Percentiles rank a stretch among this genome's conserved stretches.
Evolutionary conservation across 2,113 vertebrate species (phyloP).

Genomic region (Todiramphus saurophagus): DNA sequence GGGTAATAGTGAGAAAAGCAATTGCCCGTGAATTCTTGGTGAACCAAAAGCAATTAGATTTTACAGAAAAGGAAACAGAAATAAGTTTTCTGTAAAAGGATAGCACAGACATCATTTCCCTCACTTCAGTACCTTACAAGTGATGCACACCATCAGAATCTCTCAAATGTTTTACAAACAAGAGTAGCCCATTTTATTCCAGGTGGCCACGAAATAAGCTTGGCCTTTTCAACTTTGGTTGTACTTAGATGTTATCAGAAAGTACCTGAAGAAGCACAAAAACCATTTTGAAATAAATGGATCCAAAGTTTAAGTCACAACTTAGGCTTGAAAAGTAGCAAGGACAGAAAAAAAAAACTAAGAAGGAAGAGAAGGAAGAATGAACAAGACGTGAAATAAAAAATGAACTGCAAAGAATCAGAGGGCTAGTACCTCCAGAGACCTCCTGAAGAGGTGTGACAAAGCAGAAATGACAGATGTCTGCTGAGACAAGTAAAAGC

Average conservation of each 20-base stretch:
- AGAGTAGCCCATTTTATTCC: conserved; percentile 42
- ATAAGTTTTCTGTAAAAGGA: conserved; percentile 60
- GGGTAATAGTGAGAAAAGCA: conserved; percentile 69
- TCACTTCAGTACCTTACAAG: conserved; percentile 33
- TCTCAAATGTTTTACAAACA: conserved; percentile 36
- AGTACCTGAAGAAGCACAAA: background rate
- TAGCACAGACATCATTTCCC: conserved; percentile 11
- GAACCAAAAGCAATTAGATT: conserved; percentile 79
- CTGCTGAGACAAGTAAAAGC: background rate
- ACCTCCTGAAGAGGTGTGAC: background rate
- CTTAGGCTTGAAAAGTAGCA: background rate
- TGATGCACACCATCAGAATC: conserved; percentile 34
- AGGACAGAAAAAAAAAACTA: background rate
- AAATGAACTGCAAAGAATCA: background rate
- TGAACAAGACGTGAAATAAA: background rate
- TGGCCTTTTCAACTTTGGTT: conserved; percentile 19
- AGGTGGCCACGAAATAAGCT: conserved; percentile 38
- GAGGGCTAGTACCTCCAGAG: background rate
- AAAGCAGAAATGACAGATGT: background rate
- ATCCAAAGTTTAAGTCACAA: background rate
- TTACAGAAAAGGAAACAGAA: conserved; percentile 63
- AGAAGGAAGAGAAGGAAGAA: background rate
- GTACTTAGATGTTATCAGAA: background rate
- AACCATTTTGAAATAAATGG: background rate
- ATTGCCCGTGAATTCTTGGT: conserved; percentile 70